These are phyloP conservation scores for Hymenopus coronatus DNA, from an alignment of 2,888 invertebrate genomes.

Conservation along the genomic window DNA sequence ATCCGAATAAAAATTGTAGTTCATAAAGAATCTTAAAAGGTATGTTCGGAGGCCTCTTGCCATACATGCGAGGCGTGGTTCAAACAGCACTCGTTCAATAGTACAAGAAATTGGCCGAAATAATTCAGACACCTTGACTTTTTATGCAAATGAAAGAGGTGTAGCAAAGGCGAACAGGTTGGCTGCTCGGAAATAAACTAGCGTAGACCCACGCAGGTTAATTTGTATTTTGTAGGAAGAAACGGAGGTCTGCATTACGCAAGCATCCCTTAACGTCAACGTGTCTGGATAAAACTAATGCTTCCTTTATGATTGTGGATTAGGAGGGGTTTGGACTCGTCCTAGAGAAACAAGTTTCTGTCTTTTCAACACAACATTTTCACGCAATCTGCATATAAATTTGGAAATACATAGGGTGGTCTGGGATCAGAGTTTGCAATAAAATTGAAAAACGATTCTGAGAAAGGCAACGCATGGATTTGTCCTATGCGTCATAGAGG, in stretches of 20 bases:
- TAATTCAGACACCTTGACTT: not conserved
- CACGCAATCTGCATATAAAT: not conserved
- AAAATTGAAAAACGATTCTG: too few relatives aligned
- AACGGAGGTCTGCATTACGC: not conserved
- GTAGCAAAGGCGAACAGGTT: not conserved
- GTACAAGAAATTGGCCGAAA: not conserved
- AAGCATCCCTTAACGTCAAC: not conserved
- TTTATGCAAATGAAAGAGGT: not conserved
- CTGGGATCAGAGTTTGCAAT: too few relatives aligned
- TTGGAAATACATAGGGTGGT: not conserved
- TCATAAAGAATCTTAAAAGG: too few relatives aligned
- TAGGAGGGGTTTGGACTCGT: not conserved
- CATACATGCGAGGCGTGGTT: not conserved
- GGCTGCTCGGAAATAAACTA: not conserved
- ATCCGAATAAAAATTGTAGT: too few relatives aligned
- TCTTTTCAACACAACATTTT: not conserved
- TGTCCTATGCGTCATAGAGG: too few relatives aligned
- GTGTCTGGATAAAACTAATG: not conserved
- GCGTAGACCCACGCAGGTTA: not conserved
- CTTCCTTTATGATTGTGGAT: not conserved
- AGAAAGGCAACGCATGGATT: too few relatives aligned
- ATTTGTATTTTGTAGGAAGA: not conserved
- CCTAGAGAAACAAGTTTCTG: not conserved
- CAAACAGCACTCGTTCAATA: not conserved
- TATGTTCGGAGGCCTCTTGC: not conserved